phyloP scores from a whole-genome alignment of 2,797 vertebrate genomes.

The Otus scops region DNA sequence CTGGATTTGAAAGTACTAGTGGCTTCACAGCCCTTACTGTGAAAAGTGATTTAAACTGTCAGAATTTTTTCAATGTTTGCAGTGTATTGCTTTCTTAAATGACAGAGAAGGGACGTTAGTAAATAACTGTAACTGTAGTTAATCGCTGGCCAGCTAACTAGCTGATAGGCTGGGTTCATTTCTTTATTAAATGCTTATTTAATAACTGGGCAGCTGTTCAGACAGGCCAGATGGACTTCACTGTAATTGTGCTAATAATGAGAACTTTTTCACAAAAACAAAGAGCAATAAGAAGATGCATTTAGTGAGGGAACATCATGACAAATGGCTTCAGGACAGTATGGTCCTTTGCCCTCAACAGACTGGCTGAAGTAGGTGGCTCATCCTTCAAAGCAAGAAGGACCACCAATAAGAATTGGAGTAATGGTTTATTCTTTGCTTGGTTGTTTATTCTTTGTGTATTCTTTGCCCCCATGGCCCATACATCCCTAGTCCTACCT shows the following conservation, averaged over 20 bases:
- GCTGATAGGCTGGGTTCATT: slow-evolving; percentile 28
- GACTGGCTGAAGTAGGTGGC: not conserved
- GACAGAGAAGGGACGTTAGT: slow-evolving; percentile 59
- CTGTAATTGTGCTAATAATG: slow-evolving; percentile 46
- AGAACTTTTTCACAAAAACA: not conserved
- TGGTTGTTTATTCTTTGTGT: not conserved
- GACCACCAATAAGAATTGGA: not conserved
- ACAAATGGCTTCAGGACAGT: not conserved
- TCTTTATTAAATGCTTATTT: slow-evolving; percentile 47
- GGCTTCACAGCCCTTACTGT: slow-evolving; percentile 65
- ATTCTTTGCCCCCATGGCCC: not conserved
- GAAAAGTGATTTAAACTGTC: slow-evolving; percentile 73
- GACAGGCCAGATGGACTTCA: slow-evolving; percentile 43
- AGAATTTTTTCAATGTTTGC: slow-evolving; percentile 57
- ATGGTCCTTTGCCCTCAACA: not conserved
- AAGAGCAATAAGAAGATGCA: not conserved
- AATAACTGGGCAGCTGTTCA: slow-evolving; percentile 52
- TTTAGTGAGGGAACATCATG: not conserved
- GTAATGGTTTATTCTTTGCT: not conserved
- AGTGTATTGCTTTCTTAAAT: slow-evolving; percentile 70
- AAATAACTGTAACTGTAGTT: slow-evolving; percentile 62
- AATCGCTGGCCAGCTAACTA: slow-evolving; percentile 33
- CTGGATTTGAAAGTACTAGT: slow-evolving; percentile 73
- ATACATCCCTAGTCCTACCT: not conserved
- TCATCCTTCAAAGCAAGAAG: slow-evolving; percentile 1